Evolutionary conservation across 2,888 invertebrate genomes (phyloP).

Genomic region (Cheilosia variabilis): DNA sequence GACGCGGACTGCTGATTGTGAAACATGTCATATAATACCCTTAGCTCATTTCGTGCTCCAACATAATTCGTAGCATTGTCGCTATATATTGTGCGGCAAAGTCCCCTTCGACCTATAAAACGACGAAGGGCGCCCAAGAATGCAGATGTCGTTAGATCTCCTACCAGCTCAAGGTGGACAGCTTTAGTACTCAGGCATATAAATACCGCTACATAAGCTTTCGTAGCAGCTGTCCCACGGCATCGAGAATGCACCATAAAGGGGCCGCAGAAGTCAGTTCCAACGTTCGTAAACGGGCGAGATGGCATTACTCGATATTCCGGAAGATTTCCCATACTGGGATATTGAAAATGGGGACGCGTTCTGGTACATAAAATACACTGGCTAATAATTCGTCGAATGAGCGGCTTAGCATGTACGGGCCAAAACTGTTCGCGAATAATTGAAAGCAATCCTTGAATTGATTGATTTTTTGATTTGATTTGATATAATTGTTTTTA

Average conservation of each 20-base stretch:
- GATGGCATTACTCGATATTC: conserved; percentile 4
- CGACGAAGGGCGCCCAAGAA: conserved; percentile 16
- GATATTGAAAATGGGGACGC: conserved; percentile 2
- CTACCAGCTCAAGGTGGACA: background rate
- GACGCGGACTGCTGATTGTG: too few relatives aligned
- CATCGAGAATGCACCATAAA: too few relatives aligned
- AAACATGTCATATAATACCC: too few relatives aligned
- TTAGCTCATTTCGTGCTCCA: too few relatives aligned
- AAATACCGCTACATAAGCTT: conserved; percentile 6
- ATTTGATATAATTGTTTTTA: too few relatives aligned
- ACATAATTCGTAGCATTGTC: too few relatives aligned
- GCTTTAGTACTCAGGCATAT: conserved; percentile 9
- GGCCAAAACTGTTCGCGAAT: conserved; percentile 23
- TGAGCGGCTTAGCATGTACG: conserved; percentile 14
- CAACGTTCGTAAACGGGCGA: background rate
- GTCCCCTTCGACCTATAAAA: too few relatives aligned
- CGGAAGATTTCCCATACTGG: background rate
- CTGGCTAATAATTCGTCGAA: background rate
- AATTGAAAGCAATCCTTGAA: conserved; percentile 13
- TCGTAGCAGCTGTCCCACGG: background rate
- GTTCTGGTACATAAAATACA: conserved; percentile 1
- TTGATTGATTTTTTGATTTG: too few relatives aligned
- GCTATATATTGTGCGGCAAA: too few relatives aligned
- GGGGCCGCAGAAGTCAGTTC: conserved; percentile 4
- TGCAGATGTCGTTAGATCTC: conserved; percentile 16